These are phyloP conservation scores for Pammene fasciana DNA, from an alignment of 2,888 invertebrate genomes.

Conservation along the genomic window DNA sequence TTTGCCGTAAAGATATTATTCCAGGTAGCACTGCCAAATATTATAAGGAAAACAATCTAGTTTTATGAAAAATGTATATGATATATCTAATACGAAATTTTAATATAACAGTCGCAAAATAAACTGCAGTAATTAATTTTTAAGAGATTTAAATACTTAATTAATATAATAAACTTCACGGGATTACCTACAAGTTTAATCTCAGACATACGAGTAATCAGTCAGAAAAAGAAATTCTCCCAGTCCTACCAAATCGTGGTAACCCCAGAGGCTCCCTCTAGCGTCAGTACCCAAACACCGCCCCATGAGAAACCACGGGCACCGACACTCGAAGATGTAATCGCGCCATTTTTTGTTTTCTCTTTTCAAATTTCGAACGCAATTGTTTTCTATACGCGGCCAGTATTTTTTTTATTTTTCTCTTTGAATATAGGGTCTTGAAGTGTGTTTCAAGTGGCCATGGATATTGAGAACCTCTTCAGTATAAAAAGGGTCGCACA, in stretches of 20 bases:
- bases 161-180: too few relatives aligned
- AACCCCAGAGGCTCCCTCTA: conserved; percentile 73
- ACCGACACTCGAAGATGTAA: conserved; percentile 77
- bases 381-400: conserved; percentile 72
- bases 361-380: conserved; percentile 60
- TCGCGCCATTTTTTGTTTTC: conserved; percentile 80
- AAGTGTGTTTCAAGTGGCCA: conserved; percentile 70
- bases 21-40: too few relatives aligned
- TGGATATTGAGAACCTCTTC: conserved; percentile 72
- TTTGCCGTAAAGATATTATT: too few relatives aligned
- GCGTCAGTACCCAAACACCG: conserved; percentile 77
- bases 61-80: too few relatives aligned
- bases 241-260: conserved; percentile 27
- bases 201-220: too few relatives aligned
- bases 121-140: too few relatives aligned
- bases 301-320: conserved; percentile 80
- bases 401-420: conserved; percentile 63
- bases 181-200: too few relatives aligned
- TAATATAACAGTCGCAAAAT: too few relatives aligned
- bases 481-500: conserved; percentile 50
- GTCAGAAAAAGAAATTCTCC: not conserved
- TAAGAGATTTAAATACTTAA: too few relatives aligned
- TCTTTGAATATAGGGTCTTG: conserved; percentile 59
- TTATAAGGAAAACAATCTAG: too few relatives aligned
- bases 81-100: too few relatives aligned